phyloP scores from a whole-genome alignment of 2,797 vertebrate species.

The Enteromius thamalakanensis region DNA sequence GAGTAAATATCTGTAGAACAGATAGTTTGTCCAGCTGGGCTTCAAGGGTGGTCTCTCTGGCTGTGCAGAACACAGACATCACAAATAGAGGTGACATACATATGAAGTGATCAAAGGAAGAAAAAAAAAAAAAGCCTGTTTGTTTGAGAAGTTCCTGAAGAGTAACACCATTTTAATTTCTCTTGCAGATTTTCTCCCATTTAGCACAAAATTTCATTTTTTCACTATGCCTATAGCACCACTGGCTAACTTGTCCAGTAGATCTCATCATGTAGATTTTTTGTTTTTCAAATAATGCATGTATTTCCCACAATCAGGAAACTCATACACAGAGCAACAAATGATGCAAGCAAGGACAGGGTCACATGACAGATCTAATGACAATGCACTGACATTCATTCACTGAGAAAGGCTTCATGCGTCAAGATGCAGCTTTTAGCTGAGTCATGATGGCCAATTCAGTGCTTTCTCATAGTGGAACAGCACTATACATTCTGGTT shows the following conservation, averaged over 20 bases:
- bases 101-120: background rate
- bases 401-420: background rate
- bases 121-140: background rate
- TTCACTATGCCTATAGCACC: too few species aligned
- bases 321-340: background rate
- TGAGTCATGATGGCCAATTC: background rate
- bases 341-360: conserved; percentile 18
- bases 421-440: conserved; percentile 4
- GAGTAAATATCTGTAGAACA: conserved; percentile 20
- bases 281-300: too few species aligned
- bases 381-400: background rate
- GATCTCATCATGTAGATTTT: background rate
- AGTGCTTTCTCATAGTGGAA: background rate
- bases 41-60: conserved; percentile 4
- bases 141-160: background rate
- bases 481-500: background rate
- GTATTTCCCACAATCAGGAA: background rate
- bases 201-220: background rate
- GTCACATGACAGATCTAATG: conserved; percentile 1
- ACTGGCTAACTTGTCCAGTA: background rate
- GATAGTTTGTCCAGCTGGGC: conserved; percentile 21
- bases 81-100: conserved; percentile 8
- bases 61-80: background rate
- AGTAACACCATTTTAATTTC: background rate
- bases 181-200: background rate